phyloP scores from a whole-genome alignment of 2,888 invertebrate genomes.

The Artemia sinica region DNA sequence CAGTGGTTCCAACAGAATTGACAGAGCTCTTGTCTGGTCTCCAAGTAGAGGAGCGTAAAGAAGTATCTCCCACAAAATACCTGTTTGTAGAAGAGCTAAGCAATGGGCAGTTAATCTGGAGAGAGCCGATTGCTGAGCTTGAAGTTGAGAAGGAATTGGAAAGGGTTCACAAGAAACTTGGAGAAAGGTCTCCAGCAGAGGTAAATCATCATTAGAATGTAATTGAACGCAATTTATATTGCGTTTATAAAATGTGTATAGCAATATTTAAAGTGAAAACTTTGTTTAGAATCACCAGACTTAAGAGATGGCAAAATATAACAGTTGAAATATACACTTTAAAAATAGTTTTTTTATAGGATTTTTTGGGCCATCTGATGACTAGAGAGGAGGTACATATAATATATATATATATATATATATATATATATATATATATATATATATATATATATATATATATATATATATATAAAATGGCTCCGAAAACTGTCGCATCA shows the following conservation, averaged over 20 bases:
- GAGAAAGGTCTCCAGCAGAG: no score
- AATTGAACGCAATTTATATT: no score
- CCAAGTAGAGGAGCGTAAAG: neutral
- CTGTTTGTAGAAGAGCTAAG: constrained; percentile 8
- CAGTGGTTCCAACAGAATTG: neutral
- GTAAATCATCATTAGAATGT: no score
- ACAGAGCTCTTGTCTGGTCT: neutral
- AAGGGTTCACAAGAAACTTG: neutral
- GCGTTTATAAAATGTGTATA: no score
- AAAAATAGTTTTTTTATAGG: no score
- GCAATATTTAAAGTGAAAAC: no score
- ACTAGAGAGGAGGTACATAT: no score
- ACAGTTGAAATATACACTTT: no score
- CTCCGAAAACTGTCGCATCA: no score
- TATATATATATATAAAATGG: constrained; percentile 19
- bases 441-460: constrained; percentile 19
- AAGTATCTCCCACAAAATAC: constrained; percentile 1
- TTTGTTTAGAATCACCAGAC: no score
- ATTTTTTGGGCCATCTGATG: no score
- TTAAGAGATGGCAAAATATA: no score
- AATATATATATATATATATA: neutral
- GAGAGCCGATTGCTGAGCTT: constrained; percentile 1
- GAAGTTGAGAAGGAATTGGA: neutral
- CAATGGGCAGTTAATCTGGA: constrained; percentile 10
- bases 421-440: constrained; percentile 7